Evolutionary conservation across 2,113 vertebrate species (phyloP), one percentile per base, ranked within the genome.

Genomic region (Oncorhynchus gorbuscha): DNA sequence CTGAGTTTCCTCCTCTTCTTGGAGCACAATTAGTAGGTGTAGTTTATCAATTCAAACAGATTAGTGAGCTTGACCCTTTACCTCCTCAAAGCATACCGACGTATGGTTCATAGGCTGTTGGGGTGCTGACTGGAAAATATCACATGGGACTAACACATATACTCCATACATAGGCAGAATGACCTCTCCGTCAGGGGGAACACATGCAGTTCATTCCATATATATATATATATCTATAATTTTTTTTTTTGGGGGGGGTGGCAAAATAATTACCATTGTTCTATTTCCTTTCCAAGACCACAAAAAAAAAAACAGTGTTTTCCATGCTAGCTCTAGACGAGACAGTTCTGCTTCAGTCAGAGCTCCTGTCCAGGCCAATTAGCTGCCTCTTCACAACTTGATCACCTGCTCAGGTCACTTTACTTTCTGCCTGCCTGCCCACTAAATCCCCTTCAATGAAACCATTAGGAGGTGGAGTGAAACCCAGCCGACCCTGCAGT

Each of bases 391-490:
- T 81, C 76, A 79, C 81, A 66, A 67, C 83, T 84, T 84, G 84
- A 89, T 83, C 78, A 80, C 77, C 76, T 79, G 79, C 71, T 76
- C n/a, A 26, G 79, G 78, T 89, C 80, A 85, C 80, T 83, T 81
- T 6, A 74, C 4, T 26, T 26, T 6, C 1, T 8, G 8, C 62
- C 61, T 30, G 24, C 20, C 81, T 73, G 64, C 76, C 67, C 69
- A 70, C 76, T 87, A 83, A 83, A 85, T 87, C 77, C 83, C 51
- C 76, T 71, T 58, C 77, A 87, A 86, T 89, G 84, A 81, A 83
- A 86, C 74, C 82, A 78, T 81, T 83, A 80, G 24, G 70, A 78
- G 74, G 59, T 69, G 79, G 73, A 83, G 86, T 84, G 74, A 85
- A 86, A 87, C 78, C 81, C 73, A 86, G 88, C 80, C 82, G 83